Conservation (phyloP, 2,113 vertebrate species). For the Serilophus lunatus region DNA sequence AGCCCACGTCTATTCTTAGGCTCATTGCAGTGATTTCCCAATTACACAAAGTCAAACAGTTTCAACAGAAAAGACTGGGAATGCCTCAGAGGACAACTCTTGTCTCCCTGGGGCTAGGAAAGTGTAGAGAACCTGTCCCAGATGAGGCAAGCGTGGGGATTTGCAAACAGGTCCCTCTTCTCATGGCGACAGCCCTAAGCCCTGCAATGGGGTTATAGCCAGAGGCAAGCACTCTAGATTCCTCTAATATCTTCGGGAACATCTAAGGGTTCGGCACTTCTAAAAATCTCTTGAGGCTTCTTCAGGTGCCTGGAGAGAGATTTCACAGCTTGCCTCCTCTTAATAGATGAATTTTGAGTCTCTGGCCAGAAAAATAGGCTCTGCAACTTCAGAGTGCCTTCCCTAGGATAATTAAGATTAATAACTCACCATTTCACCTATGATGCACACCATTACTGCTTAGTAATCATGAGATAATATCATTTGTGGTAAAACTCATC, state of each 20-base stretch:
- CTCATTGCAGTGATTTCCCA: slow-evolving; percentile 31
- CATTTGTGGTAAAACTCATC: neutral
- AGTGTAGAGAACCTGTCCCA: slow-evolving; percentile 27
- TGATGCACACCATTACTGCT: rapidly evolving
- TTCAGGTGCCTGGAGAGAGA: slow-evolving; percentile 41
- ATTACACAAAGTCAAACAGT: neutral
- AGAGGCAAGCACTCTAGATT: slow-evolving; percentile 47
- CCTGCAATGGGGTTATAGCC: slow-evolving; percentile 31
- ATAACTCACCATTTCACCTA: neutral
- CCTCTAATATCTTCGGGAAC: slow-evolving; percentile 52
- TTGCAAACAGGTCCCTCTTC: slow-evolving; percentile 58
- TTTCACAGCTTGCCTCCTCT: slow-evolving; percentile 21
- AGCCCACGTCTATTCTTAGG: neutral
- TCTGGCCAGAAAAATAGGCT: neutral
- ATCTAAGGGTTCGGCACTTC: slow-evolving; percentile 47
- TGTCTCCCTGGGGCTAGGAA: slow-evolving; percentile 38
- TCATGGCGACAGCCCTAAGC: slow-evolving; percentile 1
- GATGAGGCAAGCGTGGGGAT: slow-evolving; percentile 17
- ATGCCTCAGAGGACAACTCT: neutral
- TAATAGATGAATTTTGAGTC: neutral
- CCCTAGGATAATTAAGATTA: neutral
- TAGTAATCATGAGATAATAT: rapidly evolving
- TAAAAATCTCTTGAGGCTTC: slow-evolving; percentile 40
- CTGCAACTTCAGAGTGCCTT: neutral
- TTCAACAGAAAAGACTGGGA: slow-evolving; percentile 34